Conservation (phyloP, 53 echinoderm and acorn worm genomes). For the Temnopleurus reevesii region DNA sequence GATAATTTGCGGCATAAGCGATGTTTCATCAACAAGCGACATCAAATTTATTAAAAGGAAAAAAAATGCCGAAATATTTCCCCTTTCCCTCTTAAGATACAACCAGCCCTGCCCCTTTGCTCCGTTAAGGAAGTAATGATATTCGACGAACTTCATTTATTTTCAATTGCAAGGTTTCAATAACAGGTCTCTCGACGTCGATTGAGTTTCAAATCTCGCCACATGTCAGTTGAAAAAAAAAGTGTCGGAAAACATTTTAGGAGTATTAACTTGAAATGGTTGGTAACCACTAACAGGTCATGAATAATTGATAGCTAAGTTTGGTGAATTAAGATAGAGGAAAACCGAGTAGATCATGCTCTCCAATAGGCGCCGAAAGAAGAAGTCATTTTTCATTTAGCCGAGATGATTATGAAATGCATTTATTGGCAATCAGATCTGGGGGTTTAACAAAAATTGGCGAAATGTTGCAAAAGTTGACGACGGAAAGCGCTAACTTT, state of each 20-base stretch:
- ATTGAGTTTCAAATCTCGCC: neutral
- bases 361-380: neutral
- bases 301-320: slow-evolving; percentile 41
- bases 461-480: neutral
- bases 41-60: neutral
- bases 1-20: neutral
- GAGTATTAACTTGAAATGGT: slow-evolving; percentile 16
- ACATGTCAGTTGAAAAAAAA: neutral
- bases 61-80: slow-evolving; percentile 37
- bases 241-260: slow-evolving; percentile 46
- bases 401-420: slow-evolving; percentile 19
- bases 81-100: slow-evolving; percentile 5
- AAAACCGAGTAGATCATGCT: slow-evolving; percentile 3
- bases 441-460: neutral
- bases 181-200: slow-evolving; percentile 16
- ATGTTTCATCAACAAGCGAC: neutral
- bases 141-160: slow-evolving; percentile 40
- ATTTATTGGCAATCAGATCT: neutral
- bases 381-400: neutral
- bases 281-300: slow-evolving; percentile 13
- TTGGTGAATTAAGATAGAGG: neutral
- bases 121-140: neutral
- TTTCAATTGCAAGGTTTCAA: slow-evolving; percentile 33
- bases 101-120: neutral
- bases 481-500: neutral